A percentile compares a stretch with the other conserved stretches of the same genome.
phyloP scores from a whole-genome alignment of 1,140 invertebrate genomes.

The Saccostrea cuccullata region DNA sequence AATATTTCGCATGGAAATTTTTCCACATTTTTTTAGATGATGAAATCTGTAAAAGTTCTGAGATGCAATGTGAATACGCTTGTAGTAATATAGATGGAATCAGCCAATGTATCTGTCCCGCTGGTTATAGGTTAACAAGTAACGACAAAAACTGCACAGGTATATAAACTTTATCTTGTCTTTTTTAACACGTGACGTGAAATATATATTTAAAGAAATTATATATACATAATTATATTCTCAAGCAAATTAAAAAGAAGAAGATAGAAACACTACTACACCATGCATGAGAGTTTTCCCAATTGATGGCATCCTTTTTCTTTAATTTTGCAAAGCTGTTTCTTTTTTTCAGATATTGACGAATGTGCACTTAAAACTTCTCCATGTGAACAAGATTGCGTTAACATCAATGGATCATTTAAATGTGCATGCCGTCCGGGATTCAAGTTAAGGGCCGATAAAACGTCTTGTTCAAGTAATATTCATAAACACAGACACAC shows the following conservation, averaged over 20 bases:
- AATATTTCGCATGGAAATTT: too few relatives aligned
- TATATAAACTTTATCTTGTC: not conserved
- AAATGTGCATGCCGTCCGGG: conserved; percentile 30
- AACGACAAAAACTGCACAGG: conserved; percentile 5
- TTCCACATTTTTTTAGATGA: not conserved
- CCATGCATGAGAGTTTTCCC: not conserved
- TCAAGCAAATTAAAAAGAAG: too few relatives aligned
- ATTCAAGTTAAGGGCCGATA: not conserved
- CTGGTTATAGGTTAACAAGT: not conserved
- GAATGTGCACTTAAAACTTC: conserved; percentile 25
- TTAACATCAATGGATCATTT: conserved; percentile 30
- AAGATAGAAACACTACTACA: too few relatives aligned
- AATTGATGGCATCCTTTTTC: too few relatives aligned
- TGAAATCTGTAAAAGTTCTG: not conserved
- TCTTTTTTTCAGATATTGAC: conserved; percentile 57
- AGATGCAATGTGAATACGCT: not conserved
- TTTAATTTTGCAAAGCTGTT: too few relatives aligned
- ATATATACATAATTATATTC: too few relatives aligned
- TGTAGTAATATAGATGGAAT: not conserved
- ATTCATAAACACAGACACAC: too few relatives aligned
- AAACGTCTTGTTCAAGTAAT: conserved; percentile 19
- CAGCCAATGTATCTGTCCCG: not conserved
- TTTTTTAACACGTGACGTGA: too few relatives aligned
- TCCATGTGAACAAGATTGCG: conserved; percentile 32
- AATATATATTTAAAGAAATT: too few relatives aligned